A percentile compares a stretch with the other conserved stretches of the same genome.
Conservation (phyloP, 2,113 vertebrate genomes). For the Burhinus bistriatus region DNA sequence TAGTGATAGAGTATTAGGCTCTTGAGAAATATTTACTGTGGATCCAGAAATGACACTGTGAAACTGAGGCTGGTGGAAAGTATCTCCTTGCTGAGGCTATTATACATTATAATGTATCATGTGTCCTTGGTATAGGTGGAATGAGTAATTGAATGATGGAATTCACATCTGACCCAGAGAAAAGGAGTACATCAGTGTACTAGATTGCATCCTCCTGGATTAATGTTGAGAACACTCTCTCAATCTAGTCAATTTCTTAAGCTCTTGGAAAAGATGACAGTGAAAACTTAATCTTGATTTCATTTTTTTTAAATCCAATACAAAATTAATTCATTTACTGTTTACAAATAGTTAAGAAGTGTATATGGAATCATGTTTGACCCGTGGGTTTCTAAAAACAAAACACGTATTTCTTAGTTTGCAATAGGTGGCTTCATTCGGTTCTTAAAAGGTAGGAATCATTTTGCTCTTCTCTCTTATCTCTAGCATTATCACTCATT, state of each 20-base stretch:
- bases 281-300: not conserved
- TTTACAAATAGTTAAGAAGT: not conserved
- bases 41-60: not conserved
- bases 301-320: not conserved
- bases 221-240: not conserved
- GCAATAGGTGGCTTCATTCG: not conserved
- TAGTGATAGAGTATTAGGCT: not conserved
- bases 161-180: not conserved
- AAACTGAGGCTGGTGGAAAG: not conserved
- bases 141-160: not conserved
- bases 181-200: not conserved
- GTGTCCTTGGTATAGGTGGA: not conserved
- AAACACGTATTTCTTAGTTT: not conserved
- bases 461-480: not conserved
- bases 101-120: not conserved
- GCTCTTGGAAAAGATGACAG: not conserved
- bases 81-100: not conserved
- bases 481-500: not conserved
- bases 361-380: not conserved
- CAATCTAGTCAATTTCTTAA: not conserved
- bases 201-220: not conserved
- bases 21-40: not conserved
- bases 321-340: not conserved
- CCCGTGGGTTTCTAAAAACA: not conserved
- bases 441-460: not conserved